Evolutionary conservation across 2,113 vertebrate species (phyloP).

Genomic region (Alaudala cheleensis): DNA sequence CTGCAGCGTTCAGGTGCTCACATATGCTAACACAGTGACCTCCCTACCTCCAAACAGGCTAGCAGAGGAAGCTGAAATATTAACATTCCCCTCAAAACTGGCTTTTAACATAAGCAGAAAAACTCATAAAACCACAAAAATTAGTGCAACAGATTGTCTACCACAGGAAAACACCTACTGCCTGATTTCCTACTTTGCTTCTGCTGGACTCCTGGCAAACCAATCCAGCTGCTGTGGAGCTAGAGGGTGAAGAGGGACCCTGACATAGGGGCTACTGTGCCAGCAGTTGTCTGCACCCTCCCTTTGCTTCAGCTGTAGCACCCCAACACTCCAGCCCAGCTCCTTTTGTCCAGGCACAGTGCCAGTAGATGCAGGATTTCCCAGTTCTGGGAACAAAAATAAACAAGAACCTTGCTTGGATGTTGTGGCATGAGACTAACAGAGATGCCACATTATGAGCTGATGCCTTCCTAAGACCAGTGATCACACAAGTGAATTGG

Average conservation of each 20-base stretch:
- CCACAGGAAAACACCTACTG: background rate
- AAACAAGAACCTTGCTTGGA: background rate
- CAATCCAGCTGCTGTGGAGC: background rate
- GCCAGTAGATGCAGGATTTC: background rate
- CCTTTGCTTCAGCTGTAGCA: background rate
- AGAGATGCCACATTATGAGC: fast-evolving
- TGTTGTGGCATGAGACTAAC: fast-evolving
- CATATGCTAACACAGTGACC: fast-evolving
- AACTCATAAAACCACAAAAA: too few relatives aligned
- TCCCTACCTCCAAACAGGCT: background rate
- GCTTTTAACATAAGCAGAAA: background rate
- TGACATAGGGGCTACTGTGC: background rate
- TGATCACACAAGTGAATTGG: background rate
- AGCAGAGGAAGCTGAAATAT: background rate
- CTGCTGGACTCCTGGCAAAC: background rate
- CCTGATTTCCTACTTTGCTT: background rate
- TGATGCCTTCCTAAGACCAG: background rate
- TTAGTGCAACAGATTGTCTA: background rate
- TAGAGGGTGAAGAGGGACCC: background rate
- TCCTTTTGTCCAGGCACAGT: background rate
- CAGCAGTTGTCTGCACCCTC: background rate
- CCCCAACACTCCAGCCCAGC: background rate
- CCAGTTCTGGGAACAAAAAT: background rate
- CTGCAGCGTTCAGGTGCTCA: background rate
- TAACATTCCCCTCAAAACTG: background rate